Base-by-base conservation (phyloP, 2,888 invertebrate species). In the Heliconius aoede region DNA sequence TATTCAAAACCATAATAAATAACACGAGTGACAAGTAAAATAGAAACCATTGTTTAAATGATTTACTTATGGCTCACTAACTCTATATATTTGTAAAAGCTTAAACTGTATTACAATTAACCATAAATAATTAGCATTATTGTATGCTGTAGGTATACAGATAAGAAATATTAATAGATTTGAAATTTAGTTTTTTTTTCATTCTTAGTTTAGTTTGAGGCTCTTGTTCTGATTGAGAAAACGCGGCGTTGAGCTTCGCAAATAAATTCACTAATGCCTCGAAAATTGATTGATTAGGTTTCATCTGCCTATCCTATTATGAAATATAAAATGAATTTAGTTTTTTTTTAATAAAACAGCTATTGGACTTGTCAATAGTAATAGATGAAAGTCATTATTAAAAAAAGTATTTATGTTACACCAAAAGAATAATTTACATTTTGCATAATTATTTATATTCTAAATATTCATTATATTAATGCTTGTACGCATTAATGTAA, bases 31-130 rank as follows among this genome's bases (percentile, higher is more conserved):
- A 7, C 36, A 24, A 36, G 64, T 7, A 32, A 9, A 11, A n/a
- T n/a, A 64, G 62, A 11, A 30, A 21, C 32, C 32, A 64, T 65
- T 65, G 65, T 65, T 36, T 36, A 5, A 40, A 24, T 13, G n/a
- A 24, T 65, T 36, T 40, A 36, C 65, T 55, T 55, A 55, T 1
- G 9, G 9, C 55, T n/a, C 55, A 64, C 36, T 65, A 36, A 36
- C 65, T n/a, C 32, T 13, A 11, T 36, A 36, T 36, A n/a, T n/a
- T 32, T 24, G n/a, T 62, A 24, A 36, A 36, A 26, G 65, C 65
- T 65, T 36, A 36, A 65, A 65, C 24, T 36, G 13, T 32, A 36
- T 64, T 32, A 64, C 13, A 64, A 64, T 36, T 65, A 26, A 24
- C 32, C 36, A 24, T 40, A 26, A 15, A 24, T 40, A 65, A 65